Evolutionary conservation across 2,113 vertebrate species (phyloP), one percentile per base, ranked within the genome.

Genomic region (Nothobranchius kuhntae): DNA sequence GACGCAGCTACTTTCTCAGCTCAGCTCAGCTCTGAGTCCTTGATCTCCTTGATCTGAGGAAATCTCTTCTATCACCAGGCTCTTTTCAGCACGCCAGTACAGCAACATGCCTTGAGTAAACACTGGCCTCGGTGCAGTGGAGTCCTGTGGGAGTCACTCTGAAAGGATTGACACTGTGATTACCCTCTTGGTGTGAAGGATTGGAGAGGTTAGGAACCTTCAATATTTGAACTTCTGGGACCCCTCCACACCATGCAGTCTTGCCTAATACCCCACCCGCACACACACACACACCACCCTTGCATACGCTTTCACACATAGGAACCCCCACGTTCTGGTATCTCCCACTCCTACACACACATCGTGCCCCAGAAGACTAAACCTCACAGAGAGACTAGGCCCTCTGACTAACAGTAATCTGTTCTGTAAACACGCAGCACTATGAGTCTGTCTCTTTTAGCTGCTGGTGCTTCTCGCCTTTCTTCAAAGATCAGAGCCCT

Each of bases 121-220:
- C 82, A 89, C 61, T 9, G 63, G 62, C 80, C 38, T 82, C 67
- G 46, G 55, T 72, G 78, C 17, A 69, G 75, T 71, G 83, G 76
- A 67, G 77, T 84, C 76, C 81, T 71, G 71, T 65, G 82, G 87
- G 83, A 85, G 84, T 86, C 78, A 70, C 74, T 86, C 76, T 87
- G 81, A 90, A 86, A 83, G 83, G 89, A 86, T 82, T 87, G 89
- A 91, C 85, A 88, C 72, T 87, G 83, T 88, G 89, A 90, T 91
- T 90, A 89, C 77, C 81, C 86, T 89, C 81, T 83, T 66, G 73
- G 89, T 84, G 86, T 74, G 86, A 90, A 82, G 84, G 85, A 86
- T 79, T 82, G 75, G 65, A 74, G 74, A 82, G 91, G 89, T 90
- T 86, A 87, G 71, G 78, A 82, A 86, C 80, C 71, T 75, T 86